Percentiles rank a stretch among this genome's conserved stretches.
These are phyloP conservation scores for Catharus fuscescens DNA, from an alignment of 2,113 vertebrate genomes.

Conservation along the genomic window DNA sequence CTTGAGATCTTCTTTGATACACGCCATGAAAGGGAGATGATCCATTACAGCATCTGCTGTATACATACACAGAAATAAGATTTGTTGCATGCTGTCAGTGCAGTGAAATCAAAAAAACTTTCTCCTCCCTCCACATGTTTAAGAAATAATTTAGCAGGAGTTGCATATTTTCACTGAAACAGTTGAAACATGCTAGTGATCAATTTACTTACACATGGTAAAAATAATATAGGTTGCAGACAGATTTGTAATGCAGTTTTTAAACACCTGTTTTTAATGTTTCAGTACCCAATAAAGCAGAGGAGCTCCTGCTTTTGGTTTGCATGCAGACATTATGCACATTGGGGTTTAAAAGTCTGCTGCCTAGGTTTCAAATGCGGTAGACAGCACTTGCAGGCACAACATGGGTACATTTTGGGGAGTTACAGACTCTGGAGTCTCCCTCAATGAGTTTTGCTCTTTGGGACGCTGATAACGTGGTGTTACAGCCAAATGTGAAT, in stretches of 20 bases:
- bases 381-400: background rate
- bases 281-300: background rate
- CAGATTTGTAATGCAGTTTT: constrained; percentile 24
- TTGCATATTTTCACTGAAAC: constrained; percentile 1
- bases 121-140: background rate
- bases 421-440: background rate
- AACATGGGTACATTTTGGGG: background rate
- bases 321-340: background rate
- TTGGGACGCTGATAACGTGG: background rate
- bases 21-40: background rate
- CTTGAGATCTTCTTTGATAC: background rate
- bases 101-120: background rate
- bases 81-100: background rate
- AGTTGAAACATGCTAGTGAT: background rate
- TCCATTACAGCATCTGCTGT: background rate
- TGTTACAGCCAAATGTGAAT: background rate
- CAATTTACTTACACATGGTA: background rate
- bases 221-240: constrained; percentile 31
- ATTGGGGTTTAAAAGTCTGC: background rate
- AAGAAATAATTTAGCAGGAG: constrained; percentile 5
- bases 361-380: background rate
- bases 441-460: background rate
- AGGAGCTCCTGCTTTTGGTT: constrained; percentile 14
- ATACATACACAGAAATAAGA: background rate
- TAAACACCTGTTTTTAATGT: constrained; percentile 45